Evolutionary conservation across 2,113 vertebrate species (phyloP), one percentile per base, ranked within the genome.

Genomic region (Antennarius striatus): DNA sequence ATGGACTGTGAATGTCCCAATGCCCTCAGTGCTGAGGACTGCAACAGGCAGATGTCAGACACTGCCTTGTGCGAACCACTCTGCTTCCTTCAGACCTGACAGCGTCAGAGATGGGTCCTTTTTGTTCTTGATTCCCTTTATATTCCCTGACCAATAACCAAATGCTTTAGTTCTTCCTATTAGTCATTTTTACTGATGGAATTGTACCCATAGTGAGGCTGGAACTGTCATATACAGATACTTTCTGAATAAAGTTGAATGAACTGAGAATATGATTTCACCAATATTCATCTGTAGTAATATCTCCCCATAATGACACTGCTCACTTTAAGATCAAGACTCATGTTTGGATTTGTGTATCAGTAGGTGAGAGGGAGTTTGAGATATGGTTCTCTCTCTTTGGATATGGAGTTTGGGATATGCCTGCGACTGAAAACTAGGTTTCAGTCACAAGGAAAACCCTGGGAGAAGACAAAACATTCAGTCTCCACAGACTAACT

Each of bases 1-100:
- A 90, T 93, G 85, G 90, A 78, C 76, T 77, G 90, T 86, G 90
- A 88, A 92, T 92, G 85, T 91, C 90, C 93, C 16, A 11, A 74
- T 56, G 81, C 79, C 68, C 56, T 46, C 14, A 53, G 89, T 77
- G 86, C 83, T 73, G 86, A 49, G 86, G 85, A 79, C 67, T 82
- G 87, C 83, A 50, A 90, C 87, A 88, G 82, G 86, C 86, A 84
- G 49, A 86, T n/a, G 74, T 74, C 86, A 68, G 80, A 71, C 71
- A 66, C 53, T 70, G 78, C 87, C 91, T 88, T 88, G 79, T 79
- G 81, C 62, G 56, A 17, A 46, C 64, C 30, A 56, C 70, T 67
- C 49, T 11, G 15, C 57, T 65, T 63, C 75, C 54, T 14, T 32
- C 73, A 69, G 79, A 73, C 59, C 61, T 14, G 43, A 66, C 56